These are phyloP conservation scores for Microcebus griseorufus DNA, from an alignment of 2,113 vertebrate species.

Conservation along the genomic window DNA sequence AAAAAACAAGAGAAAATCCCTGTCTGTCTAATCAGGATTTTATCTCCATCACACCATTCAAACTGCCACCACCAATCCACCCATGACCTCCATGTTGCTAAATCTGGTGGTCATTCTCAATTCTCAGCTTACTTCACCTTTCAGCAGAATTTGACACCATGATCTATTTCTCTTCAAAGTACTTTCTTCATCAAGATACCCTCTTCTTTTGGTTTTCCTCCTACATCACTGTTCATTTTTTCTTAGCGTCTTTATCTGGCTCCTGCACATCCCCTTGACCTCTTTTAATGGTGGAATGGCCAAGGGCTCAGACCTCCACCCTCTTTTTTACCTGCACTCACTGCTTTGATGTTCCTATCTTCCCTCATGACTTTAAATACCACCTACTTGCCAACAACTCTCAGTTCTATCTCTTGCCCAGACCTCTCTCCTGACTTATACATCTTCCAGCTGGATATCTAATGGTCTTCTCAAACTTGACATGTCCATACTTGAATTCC, in stretches of 20 bases:
- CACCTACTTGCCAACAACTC: background rate
- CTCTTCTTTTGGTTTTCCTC: background rate
- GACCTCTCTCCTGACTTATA: background rate
- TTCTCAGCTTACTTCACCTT: background rate
- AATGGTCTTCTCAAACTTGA: conserved; percentile 29
- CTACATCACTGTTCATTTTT: background rate
- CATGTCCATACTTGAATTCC: background rate
- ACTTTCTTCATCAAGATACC: background rate
- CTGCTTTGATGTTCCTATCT: background rate
- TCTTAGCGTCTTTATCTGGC: background rate
- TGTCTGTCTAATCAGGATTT: background rate
- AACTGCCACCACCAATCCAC: background rate
- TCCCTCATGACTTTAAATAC: background rate
- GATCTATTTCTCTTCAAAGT: background rate
- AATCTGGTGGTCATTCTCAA: background rate
- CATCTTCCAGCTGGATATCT: background rate
- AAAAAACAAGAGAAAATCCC: too few species aligned
- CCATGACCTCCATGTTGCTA: background rate
- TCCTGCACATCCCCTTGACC: background rate
- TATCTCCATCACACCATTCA: background rate
- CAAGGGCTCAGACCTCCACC: background rate
- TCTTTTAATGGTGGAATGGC: background rate
- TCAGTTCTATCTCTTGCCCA: background rate
- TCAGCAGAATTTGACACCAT: background rate
- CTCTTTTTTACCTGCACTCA: background rate